Base-by-base conservation (phyloP, 2,113 vertebrate species). In the Notiomystis cincta region DNA sequence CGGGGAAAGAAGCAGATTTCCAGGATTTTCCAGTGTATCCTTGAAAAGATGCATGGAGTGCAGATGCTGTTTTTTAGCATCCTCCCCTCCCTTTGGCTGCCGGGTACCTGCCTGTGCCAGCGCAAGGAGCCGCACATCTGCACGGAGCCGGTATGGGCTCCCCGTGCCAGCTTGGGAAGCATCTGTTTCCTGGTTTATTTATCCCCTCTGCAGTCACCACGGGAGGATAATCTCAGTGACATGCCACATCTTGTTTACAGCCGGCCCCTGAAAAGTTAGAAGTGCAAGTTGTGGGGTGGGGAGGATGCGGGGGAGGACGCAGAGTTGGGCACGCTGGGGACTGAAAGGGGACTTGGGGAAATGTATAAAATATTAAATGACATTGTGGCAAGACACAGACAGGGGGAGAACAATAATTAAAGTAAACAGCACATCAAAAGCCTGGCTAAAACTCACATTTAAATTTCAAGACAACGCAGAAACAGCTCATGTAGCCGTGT, bases 341-440 rank as follows among this genome's bases (percentile, higher is more conserved):
- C 30, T 3, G 82, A 83, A 38, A 77, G 79, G 67, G 91, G 88
- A 95, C 83, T 60, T 89, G 65, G 69, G 91, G 94, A 97, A 87
- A 97, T 33, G 96, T 82, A 96, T 98, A 78, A 97, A 98, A 97
- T 95, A 98, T 97, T 97, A 91, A 98, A 87, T 62, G 80, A 92
- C 95, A 86, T 82, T 5, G 17, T 97, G 96, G 98, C 97, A 94
- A 97, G 97, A 71, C 96, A 92, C 82, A 85, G 97, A 95, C 93
- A 96, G 94, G 94, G 95, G 79, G 87, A 96, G 97, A 89, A 96
- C 91, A 70, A 75, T 98, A 97, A 98, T 98, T 97, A 97, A 97
- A 97, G 97, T 97, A 98, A 98, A 97, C 97, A 98, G 97, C 95
- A 78, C 97, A 97, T 98, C 98, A 97, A 96, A 98, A 96, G 82